Evolutionary conservation across 2,113 vertebrate genomes (phyloP), one percentile per base, ranked within the genome.

Genomic region (Passerina amoena): DNA sequence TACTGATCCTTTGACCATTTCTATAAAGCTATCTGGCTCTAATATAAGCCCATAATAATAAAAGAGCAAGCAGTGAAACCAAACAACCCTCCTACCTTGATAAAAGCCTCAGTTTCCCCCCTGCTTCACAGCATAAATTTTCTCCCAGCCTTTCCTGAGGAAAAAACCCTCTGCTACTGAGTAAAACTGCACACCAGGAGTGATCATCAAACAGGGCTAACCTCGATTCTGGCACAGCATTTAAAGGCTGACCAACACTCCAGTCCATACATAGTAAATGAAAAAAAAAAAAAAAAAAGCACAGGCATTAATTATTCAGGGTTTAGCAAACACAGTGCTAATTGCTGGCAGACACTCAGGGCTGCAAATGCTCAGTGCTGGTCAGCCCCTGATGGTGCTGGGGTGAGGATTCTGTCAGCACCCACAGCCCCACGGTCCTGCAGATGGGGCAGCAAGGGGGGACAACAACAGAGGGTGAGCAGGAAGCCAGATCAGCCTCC

Each of bases 221-320:
- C 31, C 78, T 68, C 3, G 2, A 28, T 3, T 6, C 38, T 30
- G 65, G 35, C 21, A 42, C 50, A 70, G 60, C 33, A 24, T n/a
- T n/a, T 65, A 37, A 38, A 37, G 22, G 37, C 42, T 63, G 44
- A 56, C 60, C 89, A 72, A 48, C 28, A 30, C 27, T 10, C 0
- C 0, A 33, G 56, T 6, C 47, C 4, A 1, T 12, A 7, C 30
- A 14, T 0, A 33, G 14, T 1, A 37, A 25, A 35, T 8, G 12
- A 5, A 13, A 23, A 48, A 80, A 57, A 44, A 5, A 13, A 23
- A 48, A 80, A 57, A 44, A 76, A 45, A 44, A 2, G 1, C 9
- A 4, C 5, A 31, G 4, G 15, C 28, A 53, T 56, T 68, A 3
- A 6, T 37, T 13, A 48, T 1, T 7, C 21, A 38, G 44, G 20